Evolutionary conservation across 2,113 vertebrate species (phyloP), one percentile per base, ranked within the genome.

Genomic region (Spheniscus mendiculus): DNA sequence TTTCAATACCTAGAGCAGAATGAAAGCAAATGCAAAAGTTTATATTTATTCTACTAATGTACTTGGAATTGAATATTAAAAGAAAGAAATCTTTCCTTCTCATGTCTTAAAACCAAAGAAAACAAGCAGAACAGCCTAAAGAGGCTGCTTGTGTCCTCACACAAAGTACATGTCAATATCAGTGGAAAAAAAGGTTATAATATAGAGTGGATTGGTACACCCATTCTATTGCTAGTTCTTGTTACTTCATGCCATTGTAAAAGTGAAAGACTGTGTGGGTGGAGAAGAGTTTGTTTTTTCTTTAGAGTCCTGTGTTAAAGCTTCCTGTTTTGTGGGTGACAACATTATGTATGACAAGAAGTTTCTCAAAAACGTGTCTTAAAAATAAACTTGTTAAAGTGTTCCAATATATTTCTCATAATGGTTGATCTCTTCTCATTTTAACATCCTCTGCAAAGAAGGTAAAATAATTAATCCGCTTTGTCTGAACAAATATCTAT

Each of bases 281-380:
- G 22, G 65, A 30, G 53, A 58, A 44, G 38, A 79, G 58, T 67
- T 78, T 22, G 32, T 34, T 67, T 86, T 96, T 91, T 80, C 27
- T 89, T 53, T 71, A 14, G 44, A 92, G 49, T 69, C 11, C 27
- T 62, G 2, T 89, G 29, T 83, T 80, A 69, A 89, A 76, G 26
- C 81, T 96, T 97, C 92, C 92, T 97, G 78, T 90, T 96, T 91
- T 87, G 36, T 79, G 69, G 25, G 84, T 62, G 15, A 73, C 47
- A 87, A 52, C 32, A 25, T 72, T 32, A 40, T 21, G 2, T 81
- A 15, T 72, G 17, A 44, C 16, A 38, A 38, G 65, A 89, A 53
- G 36, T 79, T 91, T 93, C 67, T 94, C 30, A 76, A 65, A 93
- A 90, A 72, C 32, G 14, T 1, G 0, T 45, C 38, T 65, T 73